Evolutionary conservation across 64 coral and sea anemone genomes (phyloP).

Genomic region (Exaiptasia diaphana): DNA sequence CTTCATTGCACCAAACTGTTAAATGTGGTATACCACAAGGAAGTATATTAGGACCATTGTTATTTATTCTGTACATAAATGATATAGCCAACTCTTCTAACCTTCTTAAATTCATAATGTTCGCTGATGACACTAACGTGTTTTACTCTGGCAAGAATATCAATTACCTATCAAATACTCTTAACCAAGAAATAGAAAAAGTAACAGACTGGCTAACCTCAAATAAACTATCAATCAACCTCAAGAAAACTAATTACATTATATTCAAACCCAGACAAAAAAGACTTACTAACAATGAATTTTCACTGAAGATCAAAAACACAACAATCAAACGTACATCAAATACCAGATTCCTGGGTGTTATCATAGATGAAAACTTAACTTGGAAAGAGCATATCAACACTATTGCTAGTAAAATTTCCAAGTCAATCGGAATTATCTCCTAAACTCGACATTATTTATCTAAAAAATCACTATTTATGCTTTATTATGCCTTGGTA

Average conservation of each 20-base stretch:
- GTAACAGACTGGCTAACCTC: neutral
- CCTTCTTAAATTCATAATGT: neutral
- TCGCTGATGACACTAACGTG: slow-evolving; percentile 35
- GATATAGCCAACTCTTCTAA: neutral
- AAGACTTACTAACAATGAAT: neutral
- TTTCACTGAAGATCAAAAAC: neutral
- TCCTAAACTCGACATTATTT: slow-evolving; percentile 18
- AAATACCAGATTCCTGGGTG: neutral
- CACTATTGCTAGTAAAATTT: slow-evolving; percentile 14
- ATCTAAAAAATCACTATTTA: neutral
- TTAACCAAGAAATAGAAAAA: slow-evolving; percentile 8
- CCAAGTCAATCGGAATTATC: neutral
- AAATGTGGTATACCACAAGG: neutral
- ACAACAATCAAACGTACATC: neutral
- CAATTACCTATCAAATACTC: neutral
- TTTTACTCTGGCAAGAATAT: neutral
- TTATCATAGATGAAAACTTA: slow-evolving; percentile 10
- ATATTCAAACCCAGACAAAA: slow-evolving; percentile 22
- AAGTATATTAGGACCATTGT: neutral
- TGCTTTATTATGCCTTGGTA: neutral
- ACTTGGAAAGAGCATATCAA: slow-evolving; percentile 26
- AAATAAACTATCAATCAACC: neutral
- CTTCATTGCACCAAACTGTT: neutral
- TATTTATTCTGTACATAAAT: neutral
- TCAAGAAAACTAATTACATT: neutral